These are phyloP conservation scores for Philopedon plagiatum DNA, from an alignment of 2,888 invertebrate genomes.

Conservation along the genomic window DNA sequence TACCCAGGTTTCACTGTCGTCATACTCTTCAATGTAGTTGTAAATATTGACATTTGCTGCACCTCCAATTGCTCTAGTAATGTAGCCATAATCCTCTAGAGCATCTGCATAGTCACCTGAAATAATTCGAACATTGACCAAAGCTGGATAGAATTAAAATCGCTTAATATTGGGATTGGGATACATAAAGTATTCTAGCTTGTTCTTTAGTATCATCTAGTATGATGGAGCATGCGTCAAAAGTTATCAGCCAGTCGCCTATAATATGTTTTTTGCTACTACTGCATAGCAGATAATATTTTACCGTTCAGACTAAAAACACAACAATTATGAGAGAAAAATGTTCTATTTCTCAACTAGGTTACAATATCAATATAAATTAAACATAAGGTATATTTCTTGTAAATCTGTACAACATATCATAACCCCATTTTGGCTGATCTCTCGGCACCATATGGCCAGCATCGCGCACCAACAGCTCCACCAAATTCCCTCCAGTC, in stretches of 20 bases:
- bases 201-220: too few relatives aligned
- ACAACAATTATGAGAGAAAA: too few relatives aligned
- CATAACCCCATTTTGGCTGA: conserved; percentile 81
- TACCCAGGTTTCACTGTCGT: conserved; percentile 9
- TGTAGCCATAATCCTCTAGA: not conserved
- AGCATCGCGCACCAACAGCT: conserved; percentile 80
- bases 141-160: too few relatives aligned
- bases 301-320: too few relatives aligned
- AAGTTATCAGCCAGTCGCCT: too few relatives aligned
- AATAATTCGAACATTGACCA: conserved; percentile 48
- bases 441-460: conserved; percentile 85
- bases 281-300: too few relatives aligned
- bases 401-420: conserved; percentile 71
- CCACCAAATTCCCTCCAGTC: conserved; percentile 76
- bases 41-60: conserved; percentile 16
- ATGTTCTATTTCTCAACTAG: too few relatives aligned
- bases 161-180: too few relatives aligned
- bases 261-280: too few relatives aligned
- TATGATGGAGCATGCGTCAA: too few relatives aligned
- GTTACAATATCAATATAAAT: too few relatives aligned
- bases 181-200: too few relatives aligned
- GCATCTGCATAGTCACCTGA: conserved; percentile 18
- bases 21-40: conserved; percentile 36
- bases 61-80: not conserved
- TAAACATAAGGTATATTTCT: conserved; percentile 19